These are phyloP conservation scores for Pseudopodoces humilis DNA, from an alignment of 2,113 vertebrate species.

Conservation along the genomic window DNA sequence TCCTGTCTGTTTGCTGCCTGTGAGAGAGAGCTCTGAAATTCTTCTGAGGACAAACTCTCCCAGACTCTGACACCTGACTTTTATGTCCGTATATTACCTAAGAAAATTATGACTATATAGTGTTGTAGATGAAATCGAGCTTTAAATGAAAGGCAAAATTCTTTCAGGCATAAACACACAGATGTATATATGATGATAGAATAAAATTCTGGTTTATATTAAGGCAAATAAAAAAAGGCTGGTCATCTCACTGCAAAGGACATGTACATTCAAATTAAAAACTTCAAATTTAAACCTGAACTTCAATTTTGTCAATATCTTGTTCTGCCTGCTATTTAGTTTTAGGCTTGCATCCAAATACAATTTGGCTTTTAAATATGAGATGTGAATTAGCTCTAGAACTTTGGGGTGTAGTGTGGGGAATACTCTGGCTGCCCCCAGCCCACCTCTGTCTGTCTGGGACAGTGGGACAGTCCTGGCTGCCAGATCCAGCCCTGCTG, in stretches of 20 bases:
- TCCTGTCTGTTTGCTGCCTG: not conserved
- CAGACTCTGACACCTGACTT: not conserved
- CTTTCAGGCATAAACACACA: not conserved
- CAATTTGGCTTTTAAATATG: not conserved
- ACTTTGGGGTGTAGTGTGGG: not conserved
- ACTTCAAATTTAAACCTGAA: not conserved
- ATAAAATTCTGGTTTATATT: not conserved
- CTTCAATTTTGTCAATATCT: not conserved
- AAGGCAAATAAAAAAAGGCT: not conserved
- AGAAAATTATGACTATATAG: not conserved
- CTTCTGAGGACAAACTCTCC: not conserved
- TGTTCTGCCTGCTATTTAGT: not conserved
- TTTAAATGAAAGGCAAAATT: not conserved
- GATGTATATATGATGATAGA: not conserved
- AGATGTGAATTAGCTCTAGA: not conserved
- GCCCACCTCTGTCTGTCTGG: not conserved
- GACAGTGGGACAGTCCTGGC: not conserved
- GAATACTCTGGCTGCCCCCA: not conserved
- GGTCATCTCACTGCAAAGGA: not conserved
- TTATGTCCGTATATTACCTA: not conserved
- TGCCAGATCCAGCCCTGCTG: fast-evolving
- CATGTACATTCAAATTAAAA: not conserved
- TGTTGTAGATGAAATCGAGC: not conserved
- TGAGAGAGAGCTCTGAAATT: not conserved
- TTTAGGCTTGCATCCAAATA: not conserved